Conservation (phyloP, 1,140 invertebrate species). For the Chrysomallon squamiferum region DNA sequence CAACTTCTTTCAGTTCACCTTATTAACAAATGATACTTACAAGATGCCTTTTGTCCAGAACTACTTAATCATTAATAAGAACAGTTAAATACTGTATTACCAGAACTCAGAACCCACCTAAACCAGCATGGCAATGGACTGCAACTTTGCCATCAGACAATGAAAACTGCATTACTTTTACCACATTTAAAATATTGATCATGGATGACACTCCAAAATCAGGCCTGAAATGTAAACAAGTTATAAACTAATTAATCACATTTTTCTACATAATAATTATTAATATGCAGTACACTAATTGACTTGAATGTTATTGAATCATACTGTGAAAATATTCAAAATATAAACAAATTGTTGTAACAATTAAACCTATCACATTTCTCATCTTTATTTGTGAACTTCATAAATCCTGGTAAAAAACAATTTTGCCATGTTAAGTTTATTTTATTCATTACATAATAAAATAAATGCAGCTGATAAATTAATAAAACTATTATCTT, state of each 20-base stretch:
- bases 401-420: too few relatives aligned
- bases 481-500: too few relatives aligned
- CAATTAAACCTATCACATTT: background rate
- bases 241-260: background rate
- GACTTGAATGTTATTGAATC: background rate
- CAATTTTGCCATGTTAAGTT: too few relatives aligned
- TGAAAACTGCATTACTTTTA: conserved; percentile 86
- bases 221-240: conserved; percentile 67
- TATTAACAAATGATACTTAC: too few relatives aligned
- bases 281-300: background rate
- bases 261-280: background rate
- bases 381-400: background rate
- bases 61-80: too few relatives aligned
- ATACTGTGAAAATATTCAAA: background rate
- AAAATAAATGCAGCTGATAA: too few relatives aligned
- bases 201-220: conserved; percentile 84
- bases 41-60: too few relatives aligned
- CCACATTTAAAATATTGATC: conserved; percentile 80
- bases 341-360: background rate
- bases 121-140: conserved; percentile 88
- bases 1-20: too few relatives aligned
- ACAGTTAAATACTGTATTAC: too few relatives aligned
- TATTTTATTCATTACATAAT: too few relatives aligned
- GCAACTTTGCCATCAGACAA: conserved; percentile 83
- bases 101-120: conserved; percentile 66